These are phyloP conservation scores for Poecile montanus DNA, from an alignment of 2,797 vertebrate species.

Conservation along the genomic window DNA sequence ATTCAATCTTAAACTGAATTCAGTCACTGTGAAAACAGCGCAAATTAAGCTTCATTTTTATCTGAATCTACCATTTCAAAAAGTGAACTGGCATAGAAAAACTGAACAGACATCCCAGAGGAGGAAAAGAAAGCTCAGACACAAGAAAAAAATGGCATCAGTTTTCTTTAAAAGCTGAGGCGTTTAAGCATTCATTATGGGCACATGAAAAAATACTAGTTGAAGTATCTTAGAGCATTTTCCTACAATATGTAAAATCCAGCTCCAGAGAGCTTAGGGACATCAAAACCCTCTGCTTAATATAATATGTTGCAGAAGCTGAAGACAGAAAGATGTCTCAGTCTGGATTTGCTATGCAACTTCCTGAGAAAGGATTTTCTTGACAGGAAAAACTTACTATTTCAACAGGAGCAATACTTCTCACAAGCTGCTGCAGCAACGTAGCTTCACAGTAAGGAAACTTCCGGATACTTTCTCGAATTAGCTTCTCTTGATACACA, in stretches of 20 bases:
- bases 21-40: neutral
- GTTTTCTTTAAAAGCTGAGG: neutral
- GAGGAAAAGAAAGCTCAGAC: neutral
- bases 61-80: neutral
- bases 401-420: conserved; percentile 95
- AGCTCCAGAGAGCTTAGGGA: neutral
- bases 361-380: neutral
- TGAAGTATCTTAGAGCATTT: neutral
- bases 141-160: neutral
- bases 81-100: neutral
- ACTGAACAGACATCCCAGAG: neutral
- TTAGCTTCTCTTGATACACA: conserved; percentile 92
- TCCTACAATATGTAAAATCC: neutral
- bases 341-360: neutral
- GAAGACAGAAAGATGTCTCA: neutral
- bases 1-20: neutral
- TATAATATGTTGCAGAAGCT: neutral
- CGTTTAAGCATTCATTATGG: neutral
- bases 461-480: conserved; percentile 94
- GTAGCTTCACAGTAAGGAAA: conserved; percentile 96
- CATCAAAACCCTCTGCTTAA: neutral
- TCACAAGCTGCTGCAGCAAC: conserved; percentile 95
- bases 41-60: neutral
- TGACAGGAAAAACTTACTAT: conserved; percentile 83
- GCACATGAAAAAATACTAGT: neutral